Conservation (phyloP, 2,888 invertebrate genomes). For the Coelogynopora nodosa region DNA sequence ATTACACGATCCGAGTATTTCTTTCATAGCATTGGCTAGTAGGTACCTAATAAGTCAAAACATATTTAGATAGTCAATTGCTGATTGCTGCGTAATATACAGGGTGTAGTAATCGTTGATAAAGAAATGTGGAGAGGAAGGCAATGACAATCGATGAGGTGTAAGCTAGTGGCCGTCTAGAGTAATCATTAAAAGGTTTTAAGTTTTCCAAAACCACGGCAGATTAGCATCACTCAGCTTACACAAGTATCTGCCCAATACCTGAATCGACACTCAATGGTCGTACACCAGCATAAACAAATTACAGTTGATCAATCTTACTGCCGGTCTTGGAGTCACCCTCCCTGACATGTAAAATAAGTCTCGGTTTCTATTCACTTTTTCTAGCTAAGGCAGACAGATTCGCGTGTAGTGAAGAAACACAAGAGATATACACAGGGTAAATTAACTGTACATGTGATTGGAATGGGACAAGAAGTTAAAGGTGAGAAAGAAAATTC, state of each 20-base stretch:
- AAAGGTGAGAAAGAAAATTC: constrained; percentile 31
- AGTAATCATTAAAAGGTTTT: background rate
- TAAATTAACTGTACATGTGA: constrained; percentile 22
- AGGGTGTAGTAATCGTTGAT: background rate
- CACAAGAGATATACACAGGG: background rate
- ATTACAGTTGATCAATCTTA: background rate
- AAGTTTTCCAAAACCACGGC: background rate
- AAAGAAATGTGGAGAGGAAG: background rate
- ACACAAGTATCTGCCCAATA: constrained; percentile 13
- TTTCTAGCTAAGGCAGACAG: background rate
- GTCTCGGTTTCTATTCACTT: background rate
- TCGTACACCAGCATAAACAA: constrained; percentile 24
- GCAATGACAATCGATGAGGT: background rate
- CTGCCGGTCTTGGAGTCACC: background rate
- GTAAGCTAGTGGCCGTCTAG: background rate
- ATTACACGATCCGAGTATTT: background rate
- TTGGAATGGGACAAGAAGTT: constrained; percentile 18
- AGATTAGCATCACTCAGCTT: background rate
- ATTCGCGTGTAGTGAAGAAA: background rate
- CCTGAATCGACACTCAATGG: background rate
- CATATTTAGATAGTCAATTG: background rate
- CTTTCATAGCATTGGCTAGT: no score
- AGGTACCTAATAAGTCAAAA: background rate
- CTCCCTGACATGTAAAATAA: background rate
- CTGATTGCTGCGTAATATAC: constrained; percentile 7